These are phyloP conservation scores for Beroe forskalii DNA, from an alignment of 37 sponge, comb jelly and placozoan genomes.

Conservation along the genomic window DNA sequence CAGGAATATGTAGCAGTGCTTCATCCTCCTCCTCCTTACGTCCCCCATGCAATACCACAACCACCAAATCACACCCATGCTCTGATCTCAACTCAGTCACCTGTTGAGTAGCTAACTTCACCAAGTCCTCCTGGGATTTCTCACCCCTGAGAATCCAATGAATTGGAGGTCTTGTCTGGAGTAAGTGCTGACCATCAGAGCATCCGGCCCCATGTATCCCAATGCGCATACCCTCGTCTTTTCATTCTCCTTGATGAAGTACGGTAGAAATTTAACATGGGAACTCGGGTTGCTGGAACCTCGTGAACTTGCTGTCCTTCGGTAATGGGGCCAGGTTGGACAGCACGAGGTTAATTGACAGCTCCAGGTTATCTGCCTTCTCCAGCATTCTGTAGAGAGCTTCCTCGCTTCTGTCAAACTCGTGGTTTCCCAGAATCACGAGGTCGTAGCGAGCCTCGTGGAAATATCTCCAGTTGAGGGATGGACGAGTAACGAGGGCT, in stretches of 20 bases:
- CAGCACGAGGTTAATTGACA: not conserved
- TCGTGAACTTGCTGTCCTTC: not conserved
- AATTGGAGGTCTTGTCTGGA: constrained; percentile 11
- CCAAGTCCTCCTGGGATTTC: not conserved
- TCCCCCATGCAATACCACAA: constrained; percentile 55
- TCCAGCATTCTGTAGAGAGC: constrained; percentile 17
- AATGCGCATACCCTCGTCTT: not conserved
- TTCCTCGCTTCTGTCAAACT: constrained; percentile 7
- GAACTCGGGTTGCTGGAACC: not conserved
- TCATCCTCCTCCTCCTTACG: constrained; percentile 41
- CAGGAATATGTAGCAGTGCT: not conserved
- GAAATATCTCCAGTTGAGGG: constrained; percentile 39
- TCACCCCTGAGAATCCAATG: not conserved
- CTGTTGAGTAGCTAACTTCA: not conserved
- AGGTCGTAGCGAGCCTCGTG: constrained; percentile 11
- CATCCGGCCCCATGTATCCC: constrained; percentile 35
- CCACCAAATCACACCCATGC: constrained; percentile 2
- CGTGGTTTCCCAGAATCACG: constrained; percentile 43
- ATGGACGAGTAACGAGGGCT: not conserved
- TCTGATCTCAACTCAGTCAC: not conserved
- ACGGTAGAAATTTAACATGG: not conserved
- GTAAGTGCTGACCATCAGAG: constrained; percentile 21
- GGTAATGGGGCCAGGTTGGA: constrained; percentile 19
- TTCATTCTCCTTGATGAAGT: not conserved
- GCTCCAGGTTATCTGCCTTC: not conserved